Evolutionary conservation across 1,140 invertebrate genomes (phyloP).

Genomic region (Trissolcus basalis): DNA sequence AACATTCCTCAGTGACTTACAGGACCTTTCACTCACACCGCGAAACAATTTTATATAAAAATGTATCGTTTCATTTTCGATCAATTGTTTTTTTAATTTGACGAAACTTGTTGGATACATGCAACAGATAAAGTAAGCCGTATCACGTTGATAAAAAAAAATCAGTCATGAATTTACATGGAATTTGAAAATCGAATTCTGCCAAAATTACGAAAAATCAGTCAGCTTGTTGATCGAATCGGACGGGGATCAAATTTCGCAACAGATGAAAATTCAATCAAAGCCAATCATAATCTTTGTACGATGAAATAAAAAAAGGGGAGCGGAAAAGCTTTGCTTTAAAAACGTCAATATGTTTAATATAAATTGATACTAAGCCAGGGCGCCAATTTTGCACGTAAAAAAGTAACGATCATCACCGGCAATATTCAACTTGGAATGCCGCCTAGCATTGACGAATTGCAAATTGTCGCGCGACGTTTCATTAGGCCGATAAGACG

Average conservation of each 20-base stretch:
- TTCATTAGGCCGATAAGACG: slow-evolving; percentile 40
- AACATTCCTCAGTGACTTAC: too few relatives aligned
- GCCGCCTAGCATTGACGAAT: slow-evolving; percentile 20
- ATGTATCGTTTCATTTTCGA: too few relatives aligned
- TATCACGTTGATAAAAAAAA: too few relatives aligned
- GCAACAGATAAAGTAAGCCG: too few relatives aligned
- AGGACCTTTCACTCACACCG: too few relatives aligned
- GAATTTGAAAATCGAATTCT: not conserved
- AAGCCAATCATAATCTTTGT: slow-evolving; percentile 2
- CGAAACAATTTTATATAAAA: too few relatives aligned
- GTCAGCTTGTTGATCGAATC: not conserved
- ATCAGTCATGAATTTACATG: too few relatives aligned
- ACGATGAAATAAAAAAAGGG: not conserved
- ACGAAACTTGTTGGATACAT: too few relatives aligned
- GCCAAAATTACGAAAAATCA: not conserved
- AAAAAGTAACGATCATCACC: not conserved
- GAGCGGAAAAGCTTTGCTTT: not conserved
- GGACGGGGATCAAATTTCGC: not conserved
- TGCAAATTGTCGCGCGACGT: slow-evolving; percentile 13
- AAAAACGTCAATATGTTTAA: slow-evolving; percentile 18
- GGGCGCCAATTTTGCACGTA: not conserved
- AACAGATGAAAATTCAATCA: slow-evolving; percentile 34
- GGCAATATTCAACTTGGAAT: not conserved
- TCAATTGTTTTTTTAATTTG: too few relatives aligned
- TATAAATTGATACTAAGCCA: slow-evolving; percentile 8